Base-by-base conservation (phyloP, 1,140 invertebrate genomes). In the Zaprionus ghesquierei region DNA sequence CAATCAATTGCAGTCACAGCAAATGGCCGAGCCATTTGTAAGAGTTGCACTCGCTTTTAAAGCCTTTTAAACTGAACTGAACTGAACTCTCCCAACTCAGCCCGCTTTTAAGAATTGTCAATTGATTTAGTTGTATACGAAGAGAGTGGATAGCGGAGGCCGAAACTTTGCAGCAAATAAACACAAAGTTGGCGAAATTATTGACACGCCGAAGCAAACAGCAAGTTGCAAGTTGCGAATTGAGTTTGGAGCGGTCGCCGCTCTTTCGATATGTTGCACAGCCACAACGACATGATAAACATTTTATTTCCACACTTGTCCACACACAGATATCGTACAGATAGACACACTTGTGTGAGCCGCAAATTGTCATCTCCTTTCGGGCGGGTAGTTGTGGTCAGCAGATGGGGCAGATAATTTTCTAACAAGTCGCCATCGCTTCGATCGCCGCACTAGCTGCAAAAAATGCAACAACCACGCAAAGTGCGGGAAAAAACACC, bases 211-310 rank as follows among this genome's bases (percentile, higher is more conserved):
- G 66, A 8, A 8, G 44, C 59, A 58, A 71, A 71, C 69, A 71
- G 65, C 49, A 68, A 72, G 69, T 66, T 59, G 54, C 35, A 2
- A 13, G 33, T 54, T 69, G 59, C 53, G 33, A 58, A 38, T 58
- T 46, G 54, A 49, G 55, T 61, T 62, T n/a, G 49, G 27, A 61
- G 64, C 38, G 18, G 15, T 31, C 44, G 44, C 53, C 23, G 31
- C 23, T 29, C 10, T n/a, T 41, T 23, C 31, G 13, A 23, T 31
- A 29, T 60, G 35, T 46, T 20, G 27, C 46, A 35, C 69, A 72
- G 31, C 71, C 58, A 50, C 71, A 69, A 61, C 50, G 51, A 74
- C 71, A 74, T 65, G 65, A 74, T 74, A 74, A 74, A 74, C 71
- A 74, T 74, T 74, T 74, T 74, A 74, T 74, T 62, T 69, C 55